Evolutionary conservation across 2,113 vertebrate species (phyloP).

Genomic region (Mormyrus lacerda): DNA sequence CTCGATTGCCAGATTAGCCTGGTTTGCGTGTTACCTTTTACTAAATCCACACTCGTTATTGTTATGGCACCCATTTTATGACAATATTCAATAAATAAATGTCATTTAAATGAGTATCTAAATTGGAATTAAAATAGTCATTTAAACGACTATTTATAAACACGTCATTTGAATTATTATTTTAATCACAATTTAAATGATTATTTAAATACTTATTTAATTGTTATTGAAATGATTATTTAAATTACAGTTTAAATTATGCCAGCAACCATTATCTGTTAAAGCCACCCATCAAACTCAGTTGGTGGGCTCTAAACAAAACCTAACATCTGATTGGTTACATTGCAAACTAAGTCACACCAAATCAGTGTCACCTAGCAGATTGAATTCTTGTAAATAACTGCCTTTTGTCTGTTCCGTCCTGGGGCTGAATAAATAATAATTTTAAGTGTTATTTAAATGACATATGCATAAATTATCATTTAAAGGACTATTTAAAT

Average conservation of each 20-base stretch:
- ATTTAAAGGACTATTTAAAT: too few relatives aligned
- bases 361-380: too few relatives aligned
- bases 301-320: neutral
- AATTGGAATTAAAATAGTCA: neutral
- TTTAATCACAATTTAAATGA: neutral
- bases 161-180: neutral
- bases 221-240: too few relatives aligned
- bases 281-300: neutral
- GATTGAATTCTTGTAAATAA: neutral
- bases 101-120: neutral
- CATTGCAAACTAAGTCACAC: too few relatives aligned
- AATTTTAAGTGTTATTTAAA: neutral
- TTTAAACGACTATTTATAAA: neutral
- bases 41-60: neutral
- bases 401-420: neutral
- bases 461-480: too few relatives aligned
- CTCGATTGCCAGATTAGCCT: neutral
- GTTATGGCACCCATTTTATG: neutral
- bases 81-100: neutral
- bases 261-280: neutral
- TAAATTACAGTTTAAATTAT: neutral
- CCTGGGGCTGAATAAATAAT: neutral
- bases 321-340: neutral
- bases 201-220: too few relatives aligned
- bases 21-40: neutral